Percentiles rank a stretch among this genome's conserved stretches.
These are phyloP conservation scores for Eudyptes chrysolophus DNA, from an alignment of 2,113 vertebrate species.

Conservation along the genomic window DNA sequence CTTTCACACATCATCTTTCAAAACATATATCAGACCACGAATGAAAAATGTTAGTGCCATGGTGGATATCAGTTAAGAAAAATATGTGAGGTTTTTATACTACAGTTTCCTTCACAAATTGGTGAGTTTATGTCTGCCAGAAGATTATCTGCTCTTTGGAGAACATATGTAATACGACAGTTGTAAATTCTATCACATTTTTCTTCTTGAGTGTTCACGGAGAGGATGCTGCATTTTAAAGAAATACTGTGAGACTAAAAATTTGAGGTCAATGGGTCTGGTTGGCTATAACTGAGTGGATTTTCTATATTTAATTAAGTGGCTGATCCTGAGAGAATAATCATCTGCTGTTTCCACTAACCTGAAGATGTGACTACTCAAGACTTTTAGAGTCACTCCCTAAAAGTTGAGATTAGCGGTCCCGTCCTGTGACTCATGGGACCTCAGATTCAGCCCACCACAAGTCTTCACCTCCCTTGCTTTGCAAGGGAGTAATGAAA, in stretches of 20 bases:
- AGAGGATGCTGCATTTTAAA: not conserved
- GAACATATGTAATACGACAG: constrained; percentile 23
- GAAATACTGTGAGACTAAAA: constrained; percentile 17
- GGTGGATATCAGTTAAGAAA: constrained; percentile 14
- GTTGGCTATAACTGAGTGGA: not conserved
- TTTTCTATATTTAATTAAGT: constrained; percentile 30
- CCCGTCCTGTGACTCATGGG: not conserved
- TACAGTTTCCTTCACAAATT: not conserved
- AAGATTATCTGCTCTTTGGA: constrained; percentile 23
- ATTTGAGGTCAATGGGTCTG: not conserved
- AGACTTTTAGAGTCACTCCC: not conserved
- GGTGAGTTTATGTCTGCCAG: constrained; percentile 7
- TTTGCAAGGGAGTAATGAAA: not conserved
- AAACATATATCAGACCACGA: not conserved
- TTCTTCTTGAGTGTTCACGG: constrained; percentile 10
- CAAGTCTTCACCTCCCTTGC: not conserved
- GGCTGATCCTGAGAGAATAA: not conserved
- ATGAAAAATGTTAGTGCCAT: not conserved
- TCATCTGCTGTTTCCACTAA: not conserved
- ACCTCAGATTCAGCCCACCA: not conserved
- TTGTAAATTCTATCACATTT: constrained; percentile 35
- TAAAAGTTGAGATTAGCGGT: not conserved
- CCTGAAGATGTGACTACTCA: not conserved
- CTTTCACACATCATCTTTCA: constrained; percentile 5
- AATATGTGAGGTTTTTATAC: not conserved